phyloP scores from a whole-genome alignment of 1,140 invertebrate genomes.

The Lepidurus couesii region DNA sequence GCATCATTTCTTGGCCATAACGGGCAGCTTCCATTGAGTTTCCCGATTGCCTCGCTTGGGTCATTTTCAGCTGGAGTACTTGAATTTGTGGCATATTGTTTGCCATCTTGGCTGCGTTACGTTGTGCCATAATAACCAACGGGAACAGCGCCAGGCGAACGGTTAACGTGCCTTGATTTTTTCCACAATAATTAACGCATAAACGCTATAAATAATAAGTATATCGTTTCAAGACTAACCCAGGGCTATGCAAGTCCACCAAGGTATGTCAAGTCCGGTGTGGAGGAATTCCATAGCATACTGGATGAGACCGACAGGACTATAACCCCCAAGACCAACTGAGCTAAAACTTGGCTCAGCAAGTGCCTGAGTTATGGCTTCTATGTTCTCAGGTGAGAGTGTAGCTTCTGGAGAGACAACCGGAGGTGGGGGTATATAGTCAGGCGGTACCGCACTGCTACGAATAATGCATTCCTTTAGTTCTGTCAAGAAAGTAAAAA shows the following conservation, averaged over 20 bases:
- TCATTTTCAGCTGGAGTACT: conserved; percentile 70
- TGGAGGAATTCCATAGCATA: conserved; percentile 74
- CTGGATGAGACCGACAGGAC: conserved; percentile 72
- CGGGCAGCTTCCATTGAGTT: conserved; percentile 69
- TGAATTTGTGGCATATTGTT: conserved; percentile 77
- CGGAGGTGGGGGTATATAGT: conserved; percentile 37
- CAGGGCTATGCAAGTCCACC: conserved; percentile 78
- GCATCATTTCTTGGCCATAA: conserved; percentile 65
- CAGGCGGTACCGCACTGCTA: not conserved
- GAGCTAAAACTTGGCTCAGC: conserved; percentile 72
- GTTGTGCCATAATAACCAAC: conserved; percentile 69
- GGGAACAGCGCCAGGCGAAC: conserved; percentile 73
- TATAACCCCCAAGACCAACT: conserved; percentile 70
- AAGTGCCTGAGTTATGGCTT: conserved; percentile 41
- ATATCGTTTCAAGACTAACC: conserved; percentile 48
- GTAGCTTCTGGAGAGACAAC: conserved; percentile 40
- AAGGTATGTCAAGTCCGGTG: conserved; percentile 66
- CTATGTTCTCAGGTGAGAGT: conserved; percentile 43
- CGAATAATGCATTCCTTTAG: too few species aligned
- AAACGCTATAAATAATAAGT: not conserved
- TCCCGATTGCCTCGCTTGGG: conserved; percentile 69
- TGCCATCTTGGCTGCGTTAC: conserved; percentile 67
- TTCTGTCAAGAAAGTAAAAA: too few species aligned
- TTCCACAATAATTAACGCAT: not conserved
- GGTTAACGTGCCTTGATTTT: conserved; percentile 62